Conservation (phyloP, 2,113 vertebrate species). For the Vanacampus margaritifer region DNA sequence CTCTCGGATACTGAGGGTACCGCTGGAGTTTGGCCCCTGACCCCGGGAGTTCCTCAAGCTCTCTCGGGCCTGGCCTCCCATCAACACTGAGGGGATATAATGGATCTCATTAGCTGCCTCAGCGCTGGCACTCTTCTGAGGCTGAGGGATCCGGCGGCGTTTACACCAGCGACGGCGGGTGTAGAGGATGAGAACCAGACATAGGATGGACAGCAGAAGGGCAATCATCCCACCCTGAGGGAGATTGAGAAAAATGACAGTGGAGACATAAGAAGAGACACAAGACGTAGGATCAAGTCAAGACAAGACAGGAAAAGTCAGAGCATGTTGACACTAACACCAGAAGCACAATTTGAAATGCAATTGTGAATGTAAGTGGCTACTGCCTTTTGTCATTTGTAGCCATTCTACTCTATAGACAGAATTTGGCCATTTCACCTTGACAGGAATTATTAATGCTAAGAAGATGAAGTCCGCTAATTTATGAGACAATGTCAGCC, state of each 20-base stretch:
- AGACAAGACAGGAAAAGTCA: conserved; percentile 26
- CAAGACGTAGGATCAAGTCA: conserved; percentile 15
- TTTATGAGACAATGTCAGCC: conserved; percentile 1
- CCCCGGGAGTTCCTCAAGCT: conserved; percentile 91
- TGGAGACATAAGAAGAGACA: conserved; percentile 28
- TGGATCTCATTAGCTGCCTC: conserved; percentile 98
- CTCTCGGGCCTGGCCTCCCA: conserved; percentile 92
- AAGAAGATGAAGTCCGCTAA: neutral
- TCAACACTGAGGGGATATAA: conserved; percentile 96
- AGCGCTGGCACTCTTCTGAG: conserved; percentile 95
- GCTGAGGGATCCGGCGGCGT: conserved; percentile 92
- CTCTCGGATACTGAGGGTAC: conserved; percentile 95
- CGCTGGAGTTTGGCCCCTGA: conserved; percentile 93
- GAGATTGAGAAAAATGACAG: conserved; percentile 22
- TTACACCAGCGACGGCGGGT: conserved; percentile 96
- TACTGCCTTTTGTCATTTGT: neutral
- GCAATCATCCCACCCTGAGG: conserved; percentile 96
- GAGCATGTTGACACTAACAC: conserved; percentile 30
- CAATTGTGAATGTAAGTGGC: conserved; percentile 12
- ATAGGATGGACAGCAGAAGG: conserved; percentile 91
- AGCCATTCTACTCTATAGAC: neutral
- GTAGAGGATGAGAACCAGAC: conserved; percentile 95
- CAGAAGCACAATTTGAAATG: conserved; percentile 25
- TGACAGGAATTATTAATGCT: conserved; percentile 9
- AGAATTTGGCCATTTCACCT: conserved; percentile 19